phyloP scores from a whole-genome alignment of 2,113 vertebrate genomes.

The Phylloscopus trochiloides region DNA sequence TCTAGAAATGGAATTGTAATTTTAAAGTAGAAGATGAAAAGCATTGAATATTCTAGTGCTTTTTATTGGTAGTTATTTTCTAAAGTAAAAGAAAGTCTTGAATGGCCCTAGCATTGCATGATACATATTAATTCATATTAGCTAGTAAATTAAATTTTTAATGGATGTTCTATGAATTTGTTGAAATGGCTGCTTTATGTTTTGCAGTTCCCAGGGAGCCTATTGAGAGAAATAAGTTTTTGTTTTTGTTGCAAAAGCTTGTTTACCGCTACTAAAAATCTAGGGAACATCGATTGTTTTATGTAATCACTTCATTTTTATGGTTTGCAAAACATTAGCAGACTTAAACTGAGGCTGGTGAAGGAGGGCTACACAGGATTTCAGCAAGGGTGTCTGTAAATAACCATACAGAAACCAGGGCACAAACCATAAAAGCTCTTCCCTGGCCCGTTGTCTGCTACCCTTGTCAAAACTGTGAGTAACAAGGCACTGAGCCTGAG shows the following conservation, averaged over 20 bases:
- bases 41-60: neutral
- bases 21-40: neutral
- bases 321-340: neutral
- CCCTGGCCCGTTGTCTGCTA: neutral
- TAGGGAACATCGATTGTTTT: neutral
- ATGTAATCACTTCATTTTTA: neutral
- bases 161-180: neutral
- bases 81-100: neutral
- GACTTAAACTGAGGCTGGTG: neutral
- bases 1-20: neutral
- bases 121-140: neutral
- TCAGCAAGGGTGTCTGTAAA: neutral
- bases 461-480: neutral
- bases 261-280: neutral
- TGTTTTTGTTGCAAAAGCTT: neutral
- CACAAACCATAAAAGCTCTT: neutral
- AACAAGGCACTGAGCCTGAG: neutral
- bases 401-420: neutral
- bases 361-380: neutral
- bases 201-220: neutral
- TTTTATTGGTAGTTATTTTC: neutral
- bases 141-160: neutral
- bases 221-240: neutral
- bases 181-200: neutral
- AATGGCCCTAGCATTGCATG: neutral